Evolutionary conservation across 2,888 invertebrate genomes (phyloP).

Genomic region (Acanthosepion pharaonis): DNA sequence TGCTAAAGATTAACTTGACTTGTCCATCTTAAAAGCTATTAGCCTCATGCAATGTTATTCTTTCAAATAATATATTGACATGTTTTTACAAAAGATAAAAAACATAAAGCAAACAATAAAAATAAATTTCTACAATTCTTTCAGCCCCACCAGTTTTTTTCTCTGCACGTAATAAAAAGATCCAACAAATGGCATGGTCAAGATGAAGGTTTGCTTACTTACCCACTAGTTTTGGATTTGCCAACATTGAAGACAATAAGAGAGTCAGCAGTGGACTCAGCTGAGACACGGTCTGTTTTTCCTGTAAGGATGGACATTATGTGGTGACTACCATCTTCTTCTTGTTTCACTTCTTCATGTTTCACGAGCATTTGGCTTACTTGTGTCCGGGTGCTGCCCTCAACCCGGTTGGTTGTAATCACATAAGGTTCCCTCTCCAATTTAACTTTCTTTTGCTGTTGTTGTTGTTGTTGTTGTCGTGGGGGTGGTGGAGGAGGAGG

Average conservation of each 20-base stretch:
- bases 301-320: conserved; percentile 43
- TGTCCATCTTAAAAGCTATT: not conserved
- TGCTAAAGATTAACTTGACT: too few relatives aligned
- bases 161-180: not conserved
- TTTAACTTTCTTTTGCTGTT: conserved; percentile 44
- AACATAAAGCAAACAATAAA: too few relatives aligned
- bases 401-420: conserved; percentile 25
- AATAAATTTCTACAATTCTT: too few relatives aligned
- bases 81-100: too few relatives aligned
- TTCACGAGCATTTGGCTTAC: conserved; percentile 45
- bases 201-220: not conserved
- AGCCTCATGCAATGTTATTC: not conserved
- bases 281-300: conserved; percentile 38
- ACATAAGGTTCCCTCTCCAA: conserved; percentile 45
- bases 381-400: conserved; percentile 41
- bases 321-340: conserved; percentile 44
- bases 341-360: conserved; percentile 36
- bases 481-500: not conserved
- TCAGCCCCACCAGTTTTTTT: too few relatives aligned
- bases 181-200: not conserved
- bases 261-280: conserved; percentile 37
- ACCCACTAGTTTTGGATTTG: conserved; percentile 42
- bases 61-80: not conserved
- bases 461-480: not conserved
- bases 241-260: conserved; percentile 36